phyloP scores from a whole-genome alignment of 2,113 vertebrate genomes.

The Protomyctophum bolini region DNA sequence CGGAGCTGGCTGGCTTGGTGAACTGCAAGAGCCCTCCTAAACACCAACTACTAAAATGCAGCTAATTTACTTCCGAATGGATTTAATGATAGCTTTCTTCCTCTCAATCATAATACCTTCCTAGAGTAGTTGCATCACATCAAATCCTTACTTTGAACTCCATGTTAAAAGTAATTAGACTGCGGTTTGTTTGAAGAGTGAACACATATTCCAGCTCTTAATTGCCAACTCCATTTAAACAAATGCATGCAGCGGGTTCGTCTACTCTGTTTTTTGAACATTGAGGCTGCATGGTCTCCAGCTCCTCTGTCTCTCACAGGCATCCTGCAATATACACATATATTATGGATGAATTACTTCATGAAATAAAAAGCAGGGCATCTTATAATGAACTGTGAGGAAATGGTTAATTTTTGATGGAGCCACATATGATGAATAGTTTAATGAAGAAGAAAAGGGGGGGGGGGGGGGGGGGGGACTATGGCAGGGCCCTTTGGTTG shows the following conservation, averaged over 20 bases:
- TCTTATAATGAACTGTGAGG: constrained; percentile 70
- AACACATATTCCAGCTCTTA: constrained; percentile 12
- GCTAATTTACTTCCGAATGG: constrained; percentile 39
- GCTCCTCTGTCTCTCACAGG: constrained; percentile 42
- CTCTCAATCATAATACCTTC: constrained; percentile 28
- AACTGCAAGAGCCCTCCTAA: constrained; percentile 27
- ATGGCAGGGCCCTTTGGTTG: constrained; percentile 43
- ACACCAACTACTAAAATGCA: constrained; percentile 13
- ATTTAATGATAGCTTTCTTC: constrained; percentile 44
- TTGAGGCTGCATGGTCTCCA: constrained; percentile 1
- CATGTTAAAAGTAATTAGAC: constrained; percentile 52
- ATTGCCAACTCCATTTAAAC: constrained; percentile 66
- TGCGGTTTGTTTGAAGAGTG: constrained; percentile 35
- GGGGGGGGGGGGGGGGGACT: constrained; percentile 10
- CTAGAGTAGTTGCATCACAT: constrained; percentile 23
- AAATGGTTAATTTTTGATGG: constrained; percentile 77
- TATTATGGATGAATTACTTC: constrained; percentile 76
- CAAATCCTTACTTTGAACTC: constrained; percentile 36
- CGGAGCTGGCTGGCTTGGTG: constrained; percentile 5
- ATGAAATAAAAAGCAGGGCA: constrained; percentile 73
- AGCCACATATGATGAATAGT: constrained; percentile 63
- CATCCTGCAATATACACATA: constrained; percentile 63
- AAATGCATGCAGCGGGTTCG: constrained; percentile 43
- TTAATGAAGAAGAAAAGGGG: constrained; percentile 46
- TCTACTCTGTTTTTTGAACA: constrained; percentile 25